Base-by-base conservation (phyloP, 1,140 invertebrate species). In the Drosophila tristis region DNA sequence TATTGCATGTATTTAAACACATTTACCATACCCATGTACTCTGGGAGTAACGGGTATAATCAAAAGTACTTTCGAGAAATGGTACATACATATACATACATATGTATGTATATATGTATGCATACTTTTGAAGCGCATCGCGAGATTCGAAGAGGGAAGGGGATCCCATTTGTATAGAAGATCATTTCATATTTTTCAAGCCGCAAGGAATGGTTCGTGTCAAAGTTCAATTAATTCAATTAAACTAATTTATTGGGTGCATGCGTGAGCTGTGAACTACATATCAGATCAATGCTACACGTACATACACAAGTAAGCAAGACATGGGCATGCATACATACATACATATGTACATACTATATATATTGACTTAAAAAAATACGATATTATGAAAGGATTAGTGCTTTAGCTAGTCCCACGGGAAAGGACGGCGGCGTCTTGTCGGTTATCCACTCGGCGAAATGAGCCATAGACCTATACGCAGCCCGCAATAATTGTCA, bases 381-480 rank as follows among this genome's bases (percentile, higher is more conserved):
- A 67, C 48, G 47, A 68, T 56, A 62, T 50, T 60, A 60, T 15
- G 39, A 42, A 75, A 58, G 16, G 58, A 48, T 56, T 68, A 65
- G n/a, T 59, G 31, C 31, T 63, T 78, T 63, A 79, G 31, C 26
- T 73, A 74, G 23, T 25, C 4, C 23, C 23, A 25, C 23, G 23
- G 2, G 23, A 74, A 11, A 8, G 8, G 29, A 56, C 20, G 92
- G 90, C 5, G 94, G 95, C 42, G 94, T 94, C 80, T 95, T 95
- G 63, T 95, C 94, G 20, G 94, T 92, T 60, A 96, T 95, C 95
- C 95, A 96, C 16, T 93, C 93, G 43, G 94, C 89, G 66, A 95
- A 95, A 72, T 95, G 94, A 15, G 94, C 94, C n/a, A 95, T 92
- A 56, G 94, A 95, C 0, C 94, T 95, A 95, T 95, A 73, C 94